Evolutionary conservation across 1,140 invertebrate genomes (phyloP).

Genomic region (Anadara kagoshimensis): DNA sequence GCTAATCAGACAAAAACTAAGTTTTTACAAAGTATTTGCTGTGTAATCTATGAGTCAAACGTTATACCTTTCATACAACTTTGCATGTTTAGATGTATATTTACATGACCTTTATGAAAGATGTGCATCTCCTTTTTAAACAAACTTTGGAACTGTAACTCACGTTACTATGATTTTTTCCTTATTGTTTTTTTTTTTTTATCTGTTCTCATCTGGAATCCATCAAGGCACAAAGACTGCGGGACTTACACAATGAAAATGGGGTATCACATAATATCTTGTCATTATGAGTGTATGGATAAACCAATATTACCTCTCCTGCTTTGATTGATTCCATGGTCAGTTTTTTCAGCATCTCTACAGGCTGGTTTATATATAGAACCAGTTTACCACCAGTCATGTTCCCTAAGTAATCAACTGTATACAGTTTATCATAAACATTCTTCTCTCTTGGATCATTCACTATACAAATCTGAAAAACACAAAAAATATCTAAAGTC

Average conservation of each 20-base stretch:
- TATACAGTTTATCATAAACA: constrained; percentile 85
- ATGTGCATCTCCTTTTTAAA: too few relatives aligned
- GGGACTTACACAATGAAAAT: not conserved
- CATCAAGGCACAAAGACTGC: too few relatives aligned
- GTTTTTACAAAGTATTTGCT: too few relatives aligned
- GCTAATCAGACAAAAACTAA: too few relatives aligned
- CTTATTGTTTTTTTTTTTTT: too few relatives aligned
- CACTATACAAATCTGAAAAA: constrained; percentile 84
- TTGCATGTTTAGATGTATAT: too few relatives aligned
- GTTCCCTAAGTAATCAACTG: constrained; percentile 91
- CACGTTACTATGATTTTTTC: too few relatives aligned
- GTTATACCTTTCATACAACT: too few relatives aligned
- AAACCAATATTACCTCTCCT: constrained; percentile 77
- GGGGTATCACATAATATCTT: not conserved
- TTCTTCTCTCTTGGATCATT: constrained; percentile 87
- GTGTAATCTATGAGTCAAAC: too few relatives aligned
- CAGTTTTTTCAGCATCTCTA: constrained; percentile 83
- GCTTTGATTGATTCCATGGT: constrained; percentile 85
- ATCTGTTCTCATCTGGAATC: too few relatives aligned
- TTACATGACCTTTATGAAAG: too few relatives aligned
- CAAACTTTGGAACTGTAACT: too few relatives aligned
- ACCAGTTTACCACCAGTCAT: constrained; percentile 84
- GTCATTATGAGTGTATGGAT: not conserved
- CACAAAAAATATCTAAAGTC: not conserved
- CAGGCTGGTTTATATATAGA: constrained; percentile 91